These are phyloP conservation scores for Drosophila nigricruria DNA, from an alignment of 2,888 invertebrate genomes.

Conservation along the genomic window DNA sequence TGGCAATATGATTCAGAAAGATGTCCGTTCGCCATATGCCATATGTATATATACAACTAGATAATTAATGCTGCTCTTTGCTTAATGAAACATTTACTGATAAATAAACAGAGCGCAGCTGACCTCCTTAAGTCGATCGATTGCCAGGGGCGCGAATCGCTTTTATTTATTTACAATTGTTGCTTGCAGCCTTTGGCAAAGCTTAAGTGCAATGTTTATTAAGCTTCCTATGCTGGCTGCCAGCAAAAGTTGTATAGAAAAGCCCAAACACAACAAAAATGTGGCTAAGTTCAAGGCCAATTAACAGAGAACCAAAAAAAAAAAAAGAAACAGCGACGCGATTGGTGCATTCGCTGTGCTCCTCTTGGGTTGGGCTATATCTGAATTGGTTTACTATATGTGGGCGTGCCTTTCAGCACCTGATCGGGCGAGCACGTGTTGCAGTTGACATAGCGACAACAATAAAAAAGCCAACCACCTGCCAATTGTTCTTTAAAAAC, in stretches of 20 bases:
- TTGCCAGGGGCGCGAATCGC: conserved; percentile 26
- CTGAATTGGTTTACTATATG: conserved; percentile 31
- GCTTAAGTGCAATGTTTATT: conserved; percentile 40
- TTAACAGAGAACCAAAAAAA: conserved; percentile 17
- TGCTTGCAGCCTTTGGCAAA: conserved; percentile 34
- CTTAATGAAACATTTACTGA: neutral
- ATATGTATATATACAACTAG: neutral
- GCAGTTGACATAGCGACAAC: conserved; percentile 2
- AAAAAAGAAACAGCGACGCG: conserved; percentile 9
- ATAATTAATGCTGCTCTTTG: conserved; percentile 1
- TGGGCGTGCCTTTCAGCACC: conserved; percentile 39
- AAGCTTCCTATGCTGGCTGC: conserved; percentile 63
- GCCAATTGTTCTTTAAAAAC: conserved; percentile 10
- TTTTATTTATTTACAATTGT: conserved; percentile 37
- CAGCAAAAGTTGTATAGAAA: conserved; percentile 29
- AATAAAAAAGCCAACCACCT: conserved; percentile 5
- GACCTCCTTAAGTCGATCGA: conserved; percentile 57
- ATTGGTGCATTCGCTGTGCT: conserved; percentile 58
- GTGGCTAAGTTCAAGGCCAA: conserved; percentile 68
- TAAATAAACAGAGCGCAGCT: conserved; percentile 26
- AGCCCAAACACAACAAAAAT: conserved; percentile 25
- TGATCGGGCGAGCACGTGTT: conserved; percentile 36
- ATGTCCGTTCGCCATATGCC: conserved; percentile 16
- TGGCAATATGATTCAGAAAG: conserved; percentile 25
- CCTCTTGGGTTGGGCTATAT: conserved; percentile 21